Conservation (phyloP, 64 coral and sea anemone species). For the Exaiptasia diaphana region DNA sequence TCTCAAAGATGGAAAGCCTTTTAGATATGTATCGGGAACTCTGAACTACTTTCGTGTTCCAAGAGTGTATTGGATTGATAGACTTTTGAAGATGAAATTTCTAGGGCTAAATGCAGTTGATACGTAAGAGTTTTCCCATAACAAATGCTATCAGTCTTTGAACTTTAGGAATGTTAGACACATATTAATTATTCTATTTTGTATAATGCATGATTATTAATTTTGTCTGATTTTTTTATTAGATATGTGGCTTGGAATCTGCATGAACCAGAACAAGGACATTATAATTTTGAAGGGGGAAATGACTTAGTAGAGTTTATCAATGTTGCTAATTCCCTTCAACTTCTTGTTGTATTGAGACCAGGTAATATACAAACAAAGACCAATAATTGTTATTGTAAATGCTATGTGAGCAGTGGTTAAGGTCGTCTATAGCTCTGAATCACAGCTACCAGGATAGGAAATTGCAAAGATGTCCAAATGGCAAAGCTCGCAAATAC, state of each 20-base stretch:
- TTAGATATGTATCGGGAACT: conserved; percentile 78
- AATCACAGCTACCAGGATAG: too few relatives aligned
- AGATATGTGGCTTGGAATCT: conserved; percentile 72
- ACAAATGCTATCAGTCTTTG: not conserved
- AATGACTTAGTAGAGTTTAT: conserved; percentile 53
- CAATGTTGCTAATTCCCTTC: conserved; percentile 36
- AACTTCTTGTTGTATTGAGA: conserved; percentile 47
- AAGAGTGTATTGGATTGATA: conserved; percentile 72
- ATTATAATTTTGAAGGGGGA: conserved; percentile 29
- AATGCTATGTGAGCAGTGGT: too few relatives aligned
- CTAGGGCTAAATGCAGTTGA: conserved; percentile 67
- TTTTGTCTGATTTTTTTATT: too few relatives aligned
- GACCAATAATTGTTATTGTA: too few relatives aligned
- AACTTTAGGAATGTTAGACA: not conserved
- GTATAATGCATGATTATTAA: not conserved
- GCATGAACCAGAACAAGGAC: conserved; percentile 39
- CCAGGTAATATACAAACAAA: conserved; percentile 60
- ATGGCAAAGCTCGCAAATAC: too few relatives aligned
- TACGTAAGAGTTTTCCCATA: conserved; percentile 39
- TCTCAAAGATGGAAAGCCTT: conserved; percentile 78
- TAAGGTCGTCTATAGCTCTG: too few relatives aligned
- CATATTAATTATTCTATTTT: too few relatives aligned
- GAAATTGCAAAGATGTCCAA: too few relatives aligned
- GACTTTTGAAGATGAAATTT: conserved; percentile 73
- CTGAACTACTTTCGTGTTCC: conserved; percentile 69